These are phyloP conservation scores for Isichthys henryi DNA, from an alignment of 2,113 vertebrate genomes.

Conservation along the genomic window DNA sequence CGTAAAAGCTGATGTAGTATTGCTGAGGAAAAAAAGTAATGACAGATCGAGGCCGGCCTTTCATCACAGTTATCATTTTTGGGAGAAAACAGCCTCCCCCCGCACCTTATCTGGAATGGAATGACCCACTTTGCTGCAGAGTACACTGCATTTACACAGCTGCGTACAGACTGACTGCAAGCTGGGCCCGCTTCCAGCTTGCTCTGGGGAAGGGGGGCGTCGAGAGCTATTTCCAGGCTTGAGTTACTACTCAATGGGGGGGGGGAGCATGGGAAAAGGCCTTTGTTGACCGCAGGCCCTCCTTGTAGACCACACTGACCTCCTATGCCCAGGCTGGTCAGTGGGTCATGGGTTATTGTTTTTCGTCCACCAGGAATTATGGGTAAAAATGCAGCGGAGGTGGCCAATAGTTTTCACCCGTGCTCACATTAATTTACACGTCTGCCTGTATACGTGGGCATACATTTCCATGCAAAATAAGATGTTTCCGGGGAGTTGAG, in stretches of 20 bases:
- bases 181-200: conserved; percentile 21
- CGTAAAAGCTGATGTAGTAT: not conserved
- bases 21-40: not conserved
- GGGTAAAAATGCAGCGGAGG: not conserved
- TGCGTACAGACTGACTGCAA: conserved; percentile 22
- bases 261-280: conserved; percentile 61
- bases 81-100: not conserved
- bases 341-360: not conserved
- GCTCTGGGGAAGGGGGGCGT: conserved; percentile 31
- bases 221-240: conserved; percentile 54
- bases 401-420: not conserved
- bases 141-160: conserved; percentile 29
- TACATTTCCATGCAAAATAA: not conserved
- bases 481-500: not conserved
- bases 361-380: not conserved
- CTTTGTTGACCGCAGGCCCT: conserved; percentile 50
- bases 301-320: conserved; percentile 15
- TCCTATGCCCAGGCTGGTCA: conserved; percentile 21
- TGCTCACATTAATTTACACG: conserved; percentile 12
- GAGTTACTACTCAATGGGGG: conserved; percentile 49
- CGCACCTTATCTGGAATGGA: not conserved
- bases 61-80: not conserved
- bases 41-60: not conserved
- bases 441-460: not conserved
- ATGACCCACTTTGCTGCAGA: not conserved